Conservation (phyloP, 1,140 invertebrate species). For the Drosophila varians region DNA sequence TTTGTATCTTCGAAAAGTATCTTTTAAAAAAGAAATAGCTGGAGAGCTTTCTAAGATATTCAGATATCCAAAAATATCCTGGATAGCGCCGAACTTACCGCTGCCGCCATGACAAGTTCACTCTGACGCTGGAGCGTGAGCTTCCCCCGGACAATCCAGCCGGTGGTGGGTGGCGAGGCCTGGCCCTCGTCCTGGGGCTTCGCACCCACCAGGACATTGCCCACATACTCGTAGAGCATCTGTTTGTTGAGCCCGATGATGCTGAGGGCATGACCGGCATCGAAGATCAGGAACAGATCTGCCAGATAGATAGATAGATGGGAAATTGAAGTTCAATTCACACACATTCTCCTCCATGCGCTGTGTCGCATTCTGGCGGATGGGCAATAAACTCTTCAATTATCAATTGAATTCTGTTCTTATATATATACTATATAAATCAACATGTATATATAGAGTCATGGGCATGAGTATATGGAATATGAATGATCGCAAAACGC, state of each 20-base stretch:
- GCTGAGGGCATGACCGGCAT: conserved; percentile 71
- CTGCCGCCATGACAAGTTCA: conserved; percentile 70
- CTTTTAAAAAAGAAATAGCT: too few relatives aligned
- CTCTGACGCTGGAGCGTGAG: conserved; percentile 75
- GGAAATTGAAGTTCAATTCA: conserved; percentile 45
- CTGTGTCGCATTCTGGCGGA: conserved; percentile 37
- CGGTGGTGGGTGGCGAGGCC: conserved; percentile 70
- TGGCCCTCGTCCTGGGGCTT: conserved; percentile 77
- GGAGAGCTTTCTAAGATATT: too few relatives aligned
- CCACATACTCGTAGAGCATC: conserved; percentile 82
- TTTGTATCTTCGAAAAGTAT: neutral
- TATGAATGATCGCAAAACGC: conserved; percentile 41
- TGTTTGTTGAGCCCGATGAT: conserved; percentile 80
- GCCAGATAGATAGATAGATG: conserved; percentile 30
- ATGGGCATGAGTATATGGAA: conserved; percentile 21
- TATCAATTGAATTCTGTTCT: conserved; percentile 72
- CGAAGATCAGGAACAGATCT: conserved; percentile 75
- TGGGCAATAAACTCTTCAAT: conserved; percentile 70
- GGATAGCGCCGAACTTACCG: conserved; percentile 56
- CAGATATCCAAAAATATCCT: too few relatives aligned
- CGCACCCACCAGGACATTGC: conserved; percentile 77
- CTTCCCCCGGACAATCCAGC: conserved; percentile 82
- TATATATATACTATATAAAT: conserved; percentile 31
- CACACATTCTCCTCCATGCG: neutral
- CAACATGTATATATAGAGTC: neutral